A percentile compares a stretch with the other conserved stretches of the same genome.
phyloP scores from a whole-genome alignment of 2,113 vertebrate genomes.

The Emydura subglobosa region DNA sequence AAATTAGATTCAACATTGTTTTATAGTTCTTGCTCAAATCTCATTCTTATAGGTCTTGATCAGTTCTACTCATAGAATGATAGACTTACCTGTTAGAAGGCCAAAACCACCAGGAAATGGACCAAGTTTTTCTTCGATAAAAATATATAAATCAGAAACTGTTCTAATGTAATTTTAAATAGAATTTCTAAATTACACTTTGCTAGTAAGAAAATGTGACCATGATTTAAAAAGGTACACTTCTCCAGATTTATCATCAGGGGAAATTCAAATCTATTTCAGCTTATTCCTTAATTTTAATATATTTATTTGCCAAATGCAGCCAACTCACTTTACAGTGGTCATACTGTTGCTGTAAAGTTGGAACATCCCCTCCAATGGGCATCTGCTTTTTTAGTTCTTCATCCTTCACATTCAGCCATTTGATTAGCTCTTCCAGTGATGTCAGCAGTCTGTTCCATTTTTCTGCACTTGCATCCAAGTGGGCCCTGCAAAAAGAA shows the following conservation, averaged over 20 bases:
- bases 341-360: conserved; percentile 92
- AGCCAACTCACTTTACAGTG: conserved; percentile 88
- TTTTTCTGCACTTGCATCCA: conserved; percentile 95
- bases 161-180: not conserved
- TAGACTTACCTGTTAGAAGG: not conserved
- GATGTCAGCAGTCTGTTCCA: conserved; percentile 91
- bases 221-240: not conserved
- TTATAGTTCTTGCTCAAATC: not conserved
- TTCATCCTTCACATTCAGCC: conserved; percentile 95
- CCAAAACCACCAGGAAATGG: not conserved
- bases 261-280: not conserved
- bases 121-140: not conserved
- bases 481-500: conserved; percentile 84
- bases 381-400: conserved; percentile 97
- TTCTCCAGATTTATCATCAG: not conserved
- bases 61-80: not conserved
- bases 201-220: not conserved
- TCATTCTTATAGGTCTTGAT: not conserved
- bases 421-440: conserved; percentile 94
- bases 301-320: not conserved
- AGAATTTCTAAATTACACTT: not conserved
- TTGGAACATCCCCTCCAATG: conserved; percentile 93
- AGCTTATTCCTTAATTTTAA: not conserved
- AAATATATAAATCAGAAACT: not conserved
- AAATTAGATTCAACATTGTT: not conserved